Percentiles rank a stretch among this genome's conserved stretches.
These are phyloP conservation scores for Druon quercuslanigerum DNA, from an alignment of 1,140 invertebrate genomes.

Conservation along the genomic window DNA sequence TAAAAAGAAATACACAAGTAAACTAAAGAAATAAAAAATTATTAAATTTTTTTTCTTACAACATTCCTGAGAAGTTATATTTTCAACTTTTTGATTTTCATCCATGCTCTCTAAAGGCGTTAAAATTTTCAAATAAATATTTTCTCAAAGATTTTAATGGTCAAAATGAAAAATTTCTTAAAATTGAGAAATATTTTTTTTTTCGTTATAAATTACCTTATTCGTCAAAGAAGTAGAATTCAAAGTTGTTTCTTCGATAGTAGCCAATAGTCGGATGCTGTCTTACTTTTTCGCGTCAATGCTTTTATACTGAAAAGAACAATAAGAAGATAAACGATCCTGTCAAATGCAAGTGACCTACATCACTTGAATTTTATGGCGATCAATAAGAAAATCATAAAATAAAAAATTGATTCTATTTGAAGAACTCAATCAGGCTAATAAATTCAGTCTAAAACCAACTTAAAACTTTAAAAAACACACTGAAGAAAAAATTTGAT, in stretches of 20 bases:
- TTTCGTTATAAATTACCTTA: background rate
- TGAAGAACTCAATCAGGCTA: no score
- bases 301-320: constrained; percentile 65
- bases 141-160: no score
- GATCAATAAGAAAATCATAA: background rate
- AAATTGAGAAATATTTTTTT: constrained; percentile 24
- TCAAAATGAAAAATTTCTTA: background rate
- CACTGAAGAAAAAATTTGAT: no score
- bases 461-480: no score
- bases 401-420: background rate
- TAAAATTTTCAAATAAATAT: no score
- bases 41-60: no score
- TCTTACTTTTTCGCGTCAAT: constrained; percentile 41
- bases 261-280: constrained; percentile 46
- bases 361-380: constrained; percentile 36
- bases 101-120: no score
- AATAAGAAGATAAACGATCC: constrained; percentile 57
- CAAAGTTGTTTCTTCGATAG: constrained; percentile 42
- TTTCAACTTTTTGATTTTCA: no score
- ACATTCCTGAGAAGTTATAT: no score
- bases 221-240: background rate
- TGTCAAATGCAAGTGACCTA: constrained; percentile 58
- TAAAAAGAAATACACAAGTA: no score
- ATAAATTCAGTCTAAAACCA: no score
- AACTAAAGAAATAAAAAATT: no score